These are phyloP conservation scores for Amorpha juglandis DNA, from an alignment of 2,888 invertebrate species.

Conservation along the genomic window DNA sequence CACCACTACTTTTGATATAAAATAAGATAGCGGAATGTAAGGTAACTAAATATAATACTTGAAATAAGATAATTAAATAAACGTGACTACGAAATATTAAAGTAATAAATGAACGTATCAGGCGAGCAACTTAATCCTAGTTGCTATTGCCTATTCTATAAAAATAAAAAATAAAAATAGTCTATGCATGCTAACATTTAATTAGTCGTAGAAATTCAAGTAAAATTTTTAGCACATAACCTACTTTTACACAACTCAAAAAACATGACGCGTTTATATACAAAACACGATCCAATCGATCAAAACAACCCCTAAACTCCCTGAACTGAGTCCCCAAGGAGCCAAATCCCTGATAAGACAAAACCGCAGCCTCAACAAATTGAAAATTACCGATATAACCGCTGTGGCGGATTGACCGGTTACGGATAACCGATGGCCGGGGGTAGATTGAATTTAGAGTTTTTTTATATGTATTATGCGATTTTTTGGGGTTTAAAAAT, in stretches of 20 bases:
- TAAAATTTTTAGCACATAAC: not conserved
- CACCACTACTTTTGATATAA: too few relatives aligned
- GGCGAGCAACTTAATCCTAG: too few relatives aligned
- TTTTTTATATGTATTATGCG: not conserved
- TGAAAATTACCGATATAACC: constrained; percentile 40
- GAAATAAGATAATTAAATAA: too few relatives aligned
- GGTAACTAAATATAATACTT: too few relatives aligned
- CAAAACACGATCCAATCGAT: constrained; percentile 26
- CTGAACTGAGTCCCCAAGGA: constrained; percentile 40
- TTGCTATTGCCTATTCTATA: too few relatives aligned
- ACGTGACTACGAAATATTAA: too few relatives aligned
- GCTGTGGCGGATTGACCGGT: constrained; percentile 22
- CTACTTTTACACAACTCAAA: constrained; percentile 4
- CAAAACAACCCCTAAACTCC: constrained; percentile 34
- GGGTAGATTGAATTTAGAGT: constrained; percentile 3
- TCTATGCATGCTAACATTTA: too few relatives aligned
- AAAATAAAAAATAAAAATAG: too few relatives aligned
- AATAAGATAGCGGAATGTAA: too few relatives aligned
- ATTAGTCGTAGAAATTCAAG: too few relatives aligned
- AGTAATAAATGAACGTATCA: too few relatives aligned
- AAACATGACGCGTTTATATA: not conserved
- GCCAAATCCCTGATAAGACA: constrained; percentile 47
- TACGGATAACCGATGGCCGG: not conserved
- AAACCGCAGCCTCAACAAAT: constrained; percentile 48
- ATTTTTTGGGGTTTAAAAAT: not conserved